Conservation (phyloP, 1,140 invertebrate genomes). For the Drosophila fuyamai region DNA sequence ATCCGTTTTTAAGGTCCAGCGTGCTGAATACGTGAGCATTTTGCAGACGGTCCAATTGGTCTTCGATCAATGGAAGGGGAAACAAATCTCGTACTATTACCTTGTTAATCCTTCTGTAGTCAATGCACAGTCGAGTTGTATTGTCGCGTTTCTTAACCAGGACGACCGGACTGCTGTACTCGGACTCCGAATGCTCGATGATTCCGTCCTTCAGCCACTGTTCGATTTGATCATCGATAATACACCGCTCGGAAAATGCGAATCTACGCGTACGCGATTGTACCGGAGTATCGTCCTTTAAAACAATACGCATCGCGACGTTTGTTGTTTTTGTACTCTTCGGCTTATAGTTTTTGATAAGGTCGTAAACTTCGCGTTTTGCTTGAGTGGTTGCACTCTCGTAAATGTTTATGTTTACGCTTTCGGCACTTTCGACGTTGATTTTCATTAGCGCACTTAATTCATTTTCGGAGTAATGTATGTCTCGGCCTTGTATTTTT, state of each 20-base stretch:
- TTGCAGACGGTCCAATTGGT: too few species aligned
- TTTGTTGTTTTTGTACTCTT: not conserved
- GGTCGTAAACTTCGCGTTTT: not conserved
- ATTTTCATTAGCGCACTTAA: not conserved
- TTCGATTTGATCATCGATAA: too few species aligned
- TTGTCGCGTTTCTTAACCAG: not conserved
- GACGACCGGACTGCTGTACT: too few species aligned
- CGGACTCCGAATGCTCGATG: too few species aligned
- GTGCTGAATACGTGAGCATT: too few species aligned
- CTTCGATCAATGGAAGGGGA: too few species aligned
- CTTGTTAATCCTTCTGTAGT: not conserved
- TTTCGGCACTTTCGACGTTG: constrained; percentile 8
- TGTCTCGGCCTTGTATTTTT: too few species aligned
- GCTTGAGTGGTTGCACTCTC: not conserved
- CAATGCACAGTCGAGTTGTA: not conserved
- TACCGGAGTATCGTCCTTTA: not conserved
- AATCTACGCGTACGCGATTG: not conserved
- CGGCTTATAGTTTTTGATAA: not conserved
- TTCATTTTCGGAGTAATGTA: too few species aligned
- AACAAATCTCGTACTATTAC: too few species aligned
- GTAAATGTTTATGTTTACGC: not conserved
- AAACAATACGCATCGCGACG: not conserved
- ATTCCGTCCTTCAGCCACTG: too few species aligned
- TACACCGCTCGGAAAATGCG: too few species aligned
- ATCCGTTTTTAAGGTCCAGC: too few species aligned